phyloP scores from a whole-genome alignment of 2,888 invertebrate genomes.

The Frankliniella intonsa region DNA sequence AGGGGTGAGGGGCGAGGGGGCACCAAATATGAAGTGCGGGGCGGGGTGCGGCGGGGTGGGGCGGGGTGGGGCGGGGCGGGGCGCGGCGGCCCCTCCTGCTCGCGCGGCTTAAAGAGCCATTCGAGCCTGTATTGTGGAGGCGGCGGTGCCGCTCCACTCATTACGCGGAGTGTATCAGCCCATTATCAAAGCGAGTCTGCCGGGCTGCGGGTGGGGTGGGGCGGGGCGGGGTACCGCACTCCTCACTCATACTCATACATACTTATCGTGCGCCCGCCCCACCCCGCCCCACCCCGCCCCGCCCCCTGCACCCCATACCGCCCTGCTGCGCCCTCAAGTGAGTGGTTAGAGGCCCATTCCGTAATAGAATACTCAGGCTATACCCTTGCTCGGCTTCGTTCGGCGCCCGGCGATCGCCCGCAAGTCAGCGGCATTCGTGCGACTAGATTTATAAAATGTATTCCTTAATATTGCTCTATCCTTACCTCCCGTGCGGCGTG shows the following conservation, averaged over 20 bases:
- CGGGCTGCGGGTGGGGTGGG: not conserved
- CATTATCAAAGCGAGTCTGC: slow-evolving; percentile 1
- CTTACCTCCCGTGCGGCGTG: too few relatives aligned
- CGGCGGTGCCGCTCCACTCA: not conserved
- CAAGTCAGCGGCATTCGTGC: not conserved
- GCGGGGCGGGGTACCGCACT: not conserved
- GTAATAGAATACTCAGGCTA: not conserved
- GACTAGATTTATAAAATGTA: too few relatives aligned
- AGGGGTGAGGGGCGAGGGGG: too few relatives aligned
- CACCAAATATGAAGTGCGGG: not conserved
- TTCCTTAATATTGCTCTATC: too few relatives aligned
- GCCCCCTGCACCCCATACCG: not conserved
- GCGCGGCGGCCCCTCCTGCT: not conserved
- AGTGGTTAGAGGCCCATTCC: slow-evolving; percentile 3
- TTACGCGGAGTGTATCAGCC: slow-evolving; percentile 15
- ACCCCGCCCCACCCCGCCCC: not conserved
- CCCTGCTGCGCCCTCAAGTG: not conserved
- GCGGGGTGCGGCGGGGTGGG: not conserved
- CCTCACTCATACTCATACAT: slow-evolving; percentile 7
- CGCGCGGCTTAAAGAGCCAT: not conserved
- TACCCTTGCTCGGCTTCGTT: not conserved
- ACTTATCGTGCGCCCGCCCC: not conserved
- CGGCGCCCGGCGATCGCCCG: not conserved
- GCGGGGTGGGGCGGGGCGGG: not conserved
- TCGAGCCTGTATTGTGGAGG: not conserved